Conservation (phyloP, 2,797 vertebrate genomes). For the Betta splendens region DNA sequence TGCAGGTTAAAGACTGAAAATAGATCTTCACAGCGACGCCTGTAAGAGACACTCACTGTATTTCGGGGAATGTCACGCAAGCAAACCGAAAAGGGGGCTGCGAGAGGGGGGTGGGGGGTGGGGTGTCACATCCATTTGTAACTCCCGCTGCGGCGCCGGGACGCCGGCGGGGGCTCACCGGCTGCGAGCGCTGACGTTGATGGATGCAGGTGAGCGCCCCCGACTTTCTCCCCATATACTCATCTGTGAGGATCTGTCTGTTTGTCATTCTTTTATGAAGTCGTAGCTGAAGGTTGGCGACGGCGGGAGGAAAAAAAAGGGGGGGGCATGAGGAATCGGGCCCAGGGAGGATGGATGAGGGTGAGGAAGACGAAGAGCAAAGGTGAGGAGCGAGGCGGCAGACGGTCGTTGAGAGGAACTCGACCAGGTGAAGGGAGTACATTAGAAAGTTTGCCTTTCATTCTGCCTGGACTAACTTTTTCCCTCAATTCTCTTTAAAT, state of each 20-base stretch:
- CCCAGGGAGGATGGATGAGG: slow-evolving; percentile 31
- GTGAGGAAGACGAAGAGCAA: slow-evolving; percentile 43
- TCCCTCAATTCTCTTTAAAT: slow-evolving; percentile 75
- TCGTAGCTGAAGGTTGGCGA: slow-evolving; percentile 26
- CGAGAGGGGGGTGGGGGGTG: slow-evolving; percentile 54
- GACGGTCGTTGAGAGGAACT: slow-evolving; percentile 16
- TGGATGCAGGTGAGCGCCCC: slow-evolving; percentile 62
- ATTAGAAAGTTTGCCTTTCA: slow-evolving; percentile 52
- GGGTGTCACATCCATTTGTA: slow-evolving; percentile 72
- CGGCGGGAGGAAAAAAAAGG: too few relatives aligned
- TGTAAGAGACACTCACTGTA: slow-evolving; percentile 35
- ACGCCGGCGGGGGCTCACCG: slow-evolving; percentile 53
- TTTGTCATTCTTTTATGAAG: slow-evolving; percentile 57
- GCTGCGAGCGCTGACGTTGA: slow-evolving; percentile 58
- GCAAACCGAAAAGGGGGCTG: slow-evolving; percentile 32
- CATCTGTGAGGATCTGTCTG: slow-evolving; percentile 54
- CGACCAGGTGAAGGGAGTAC: slow-evolving; percentile 24
- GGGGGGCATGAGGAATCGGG: slow-evolving; percentile 42
- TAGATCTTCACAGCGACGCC: slow-evolving; percentile 34
- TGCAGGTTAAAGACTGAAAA: slow-evolving; percentile 56
- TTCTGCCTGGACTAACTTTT: slow-evolving; percentile 55
- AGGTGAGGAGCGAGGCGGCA: slow-evolving; percentile 30
- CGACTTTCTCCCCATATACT: slow-evolving; percentile 52
- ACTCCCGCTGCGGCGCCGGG: slow-evolving; percentile 67
- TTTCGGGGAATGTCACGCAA: slow-evolving; percentile 34